A percentile compares a stretch with the other conserved stretches of the same genome.
phyloP scores from a whole-genome alignment of 2,888 invertebrate genomes.

The Zaprionus obscuricornis region DNA sequence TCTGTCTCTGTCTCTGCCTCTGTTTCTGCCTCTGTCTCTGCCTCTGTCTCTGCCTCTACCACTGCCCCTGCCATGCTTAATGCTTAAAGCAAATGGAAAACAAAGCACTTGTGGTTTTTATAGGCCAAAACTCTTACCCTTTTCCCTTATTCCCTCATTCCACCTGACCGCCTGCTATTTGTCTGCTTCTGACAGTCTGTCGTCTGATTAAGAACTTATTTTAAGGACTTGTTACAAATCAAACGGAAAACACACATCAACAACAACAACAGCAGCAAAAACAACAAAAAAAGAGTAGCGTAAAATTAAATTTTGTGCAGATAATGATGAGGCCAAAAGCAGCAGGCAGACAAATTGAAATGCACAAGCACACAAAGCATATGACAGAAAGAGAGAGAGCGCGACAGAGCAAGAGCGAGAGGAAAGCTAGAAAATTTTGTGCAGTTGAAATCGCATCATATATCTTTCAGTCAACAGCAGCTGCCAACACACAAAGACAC shows the following conservation, averaged over 20 bases:
- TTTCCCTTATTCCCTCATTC: constrained; percentile 1
- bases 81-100: too few species aligned
- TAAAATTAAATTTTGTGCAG: constrained; percentile 60
- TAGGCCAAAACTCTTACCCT: too few species aligned
- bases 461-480: constrained; percentile 44
- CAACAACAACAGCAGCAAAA: constrained; percentile 4
- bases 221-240: constrained; percentile 43
- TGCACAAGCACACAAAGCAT: constrained; percentile 1
- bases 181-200: constrained; percentile 38
- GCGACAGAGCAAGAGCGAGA: background rate
- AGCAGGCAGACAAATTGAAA: constrained; percentile 46
- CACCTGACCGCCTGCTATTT: constrained; percentile 9
- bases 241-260: background rate
- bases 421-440: constrained; percentile 32
- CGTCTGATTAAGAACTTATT: constrained; percentile 61
- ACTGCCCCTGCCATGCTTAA: too few species aligned
- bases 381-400: background rate
- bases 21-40: too few species aligned
- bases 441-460: constrained; percentile 48
- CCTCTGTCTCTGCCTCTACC: too few species aligned
- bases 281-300: constrained; percentile 39
- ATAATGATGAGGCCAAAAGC: constrained; percentile 29
- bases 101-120: too few species aligned
- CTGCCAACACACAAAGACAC: too few species aligned
- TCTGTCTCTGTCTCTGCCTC: too few species aligned